These are phyloP conservation scores for Menidia beryllina DNA, from an alignment of 2,113 vertebrate species.

Conservation along the genomic window DNA sequence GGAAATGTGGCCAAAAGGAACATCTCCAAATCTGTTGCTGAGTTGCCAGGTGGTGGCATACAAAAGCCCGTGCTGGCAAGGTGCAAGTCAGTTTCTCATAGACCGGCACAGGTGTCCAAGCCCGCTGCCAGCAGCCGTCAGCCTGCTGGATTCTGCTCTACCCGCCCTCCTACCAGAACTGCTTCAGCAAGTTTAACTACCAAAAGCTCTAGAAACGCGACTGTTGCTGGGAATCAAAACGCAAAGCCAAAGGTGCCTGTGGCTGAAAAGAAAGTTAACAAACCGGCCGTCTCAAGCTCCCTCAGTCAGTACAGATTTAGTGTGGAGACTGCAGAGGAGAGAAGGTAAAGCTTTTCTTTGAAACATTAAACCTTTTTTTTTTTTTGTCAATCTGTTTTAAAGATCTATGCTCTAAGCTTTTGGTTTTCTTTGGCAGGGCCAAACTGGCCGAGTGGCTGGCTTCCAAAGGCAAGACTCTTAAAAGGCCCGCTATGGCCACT, in stretches of 20 bases:
- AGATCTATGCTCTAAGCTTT: background rate
- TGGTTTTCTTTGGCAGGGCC: slow-evolving; percentile 74
- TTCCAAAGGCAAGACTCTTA: slow-evolving; percentile 85
- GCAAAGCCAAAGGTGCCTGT: slow-evolving; percentile 54
- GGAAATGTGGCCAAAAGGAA: slow-evolving; percentile 25
- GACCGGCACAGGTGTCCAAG: slow-evolving; percentile 38
- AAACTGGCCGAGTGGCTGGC: slow-evolving; percentile 85
- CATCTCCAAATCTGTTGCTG: slow-evolving; percentile 18
- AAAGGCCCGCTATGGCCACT: slow-evolving; percentile 78
- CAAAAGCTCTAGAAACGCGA: slow-evolving; percentile 40
- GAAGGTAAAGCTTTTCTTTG: slow-evolving; percentile 75
- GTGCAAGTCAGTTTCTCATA: slow-evolving; percentile 50
- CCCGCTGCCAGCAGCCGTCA: slow-evolving; percentile 1
- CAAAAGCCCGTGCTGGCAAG: slow-evolving; percentile 30
- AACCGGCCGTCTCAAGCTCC: slow-evolving; percentile 61
- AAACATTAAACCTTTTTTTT: fast-evolving
- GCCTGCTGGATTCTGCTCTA: slow-evolving; percentile 10
- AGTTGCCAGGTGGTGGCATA: slow-evolving; percentile 1
- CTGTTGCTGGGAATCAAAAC: slow-evolving; percentile 22
- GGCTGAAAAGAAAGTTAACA: slow-evolving; percentile 67
- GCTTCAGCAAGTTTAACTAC: slow-evolving; percentile 16
- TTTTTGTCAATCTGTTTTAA: background rate
- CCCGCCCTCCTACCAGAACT: slow-evolving; percentile 25
- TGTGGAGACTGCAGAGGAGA: slow-evolving; percentile 82
- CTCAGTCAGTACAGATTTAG: slow-evolving; percentile 70